Evolutionary conservation across 2,113 vertebrate genomes (phyloP).

Genomic region (Uria lomvia): DNA sequence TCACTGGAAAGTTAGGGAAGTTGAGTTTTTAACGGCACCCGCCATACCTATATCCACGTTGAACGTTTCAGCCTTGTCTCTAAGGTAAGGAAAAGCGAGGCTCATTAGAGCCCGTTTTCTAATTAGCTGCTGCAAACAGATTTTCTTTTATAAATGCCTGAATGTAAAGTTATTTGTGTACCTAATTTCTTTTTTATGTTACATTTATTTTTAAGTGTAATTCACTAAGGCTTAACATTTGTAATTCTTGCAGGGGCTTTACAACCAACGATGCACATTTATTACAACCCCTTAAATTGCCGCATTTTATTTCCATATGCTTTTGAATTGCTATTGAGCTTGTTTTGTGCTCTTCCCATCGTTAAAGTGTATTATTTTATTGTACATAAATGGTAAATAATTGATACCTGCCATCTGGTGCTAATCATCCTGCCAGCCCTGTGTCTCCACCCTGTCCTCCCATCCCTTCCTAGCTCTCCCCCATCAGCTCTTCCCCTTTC

Average conservation of each 20-base stretch:
- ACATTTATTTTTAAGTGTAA: slow-evolving; percentile 77
- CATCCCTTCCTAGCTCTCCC: neutral
- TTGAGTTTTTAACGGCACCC: slow-evolving; percentile 48
- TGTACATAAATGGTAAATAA: slow-evolving; percentile 81
- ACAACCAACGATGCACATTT: slow-evolving; percentile 66
- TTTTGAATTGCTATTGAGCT: slow-evolving; percentile 75
- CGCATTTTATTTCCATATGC: slow-evolving; percentile 78
- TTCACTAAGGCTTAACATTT: slow-evolving; percentile 77
- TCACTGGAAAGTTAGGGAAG: slow-evolving; percentile 4
- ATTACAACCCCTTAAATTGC: slow-evolving; percentile 74
- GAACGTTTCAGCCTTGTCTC: slow-evolving; percentile 44
- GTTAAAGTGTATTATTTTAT: slow-evolving; percentile 75
- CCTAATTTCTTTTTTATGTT: slow-evolving; percentile 80
- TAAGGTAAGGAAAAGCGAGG: slow-evolving; percentile 55
- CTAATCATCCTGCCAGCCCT: slow-evolving; percentile 56
- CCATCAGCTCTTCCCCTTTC: slow-evolving; percentile 11
- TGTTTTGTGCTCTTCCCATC: slow-evolving; percentile 73
- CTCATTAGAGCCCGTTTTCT: slow-evolving; percentile 61
- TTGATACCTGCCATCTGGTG: slow-evolving; percentile 81
- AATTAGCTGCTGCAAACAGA: slow-evolving; percentile 76
- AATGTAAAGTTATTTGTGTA: slow-evolving; percentile 79
- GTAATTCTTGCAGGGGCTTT: slow-evolving; percentile 75
- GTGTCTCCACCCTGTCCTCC: slow-evolving; percentile 44
- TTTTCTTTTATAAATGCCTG: slow-evolving; percentile 69
- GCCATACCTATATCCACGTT: slow-evolving; percentile 13